Evolutionary conservation across 2,888 invertebrate genomes (phyloP).

Genomic region (Proisotoma minuta): DNA sequence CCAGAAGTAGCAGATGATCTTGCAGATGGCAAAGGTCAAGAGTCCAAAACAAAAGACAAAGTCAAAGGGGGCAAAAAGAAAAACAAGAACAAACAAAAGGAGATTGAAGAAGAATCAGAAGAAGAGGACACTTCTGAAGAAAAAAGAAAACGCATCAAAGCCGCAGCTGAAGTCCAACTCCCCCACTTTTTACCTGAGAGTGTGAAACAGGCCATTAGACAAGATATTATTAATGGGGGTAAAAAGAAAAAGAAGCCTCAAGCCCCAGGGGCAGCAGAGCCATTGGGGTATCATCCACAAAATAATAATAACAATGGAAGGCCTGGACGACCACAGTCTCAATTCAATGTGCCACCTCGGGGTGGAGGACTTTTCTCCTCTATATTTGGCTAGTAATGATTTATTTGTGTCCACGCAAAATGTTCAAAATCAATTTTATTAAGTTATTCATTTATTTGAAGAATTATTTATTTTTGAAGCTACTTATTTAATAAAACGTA

Average conservation of each 20-base stretch:
- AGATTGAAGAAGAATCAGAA: conserved; percentile 14
- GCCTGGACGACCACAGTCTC: neutral
- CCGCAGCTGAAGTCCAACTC: conserved; percentile 6
- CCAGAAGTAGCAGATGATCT: neutral
- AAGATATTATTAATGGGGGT: conserved; percentile 8
- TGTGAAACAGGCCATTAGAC: conserved; percentile 23
- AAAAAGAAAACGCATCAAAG: conserved; percentile 4
- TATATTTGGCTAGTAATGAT: conserved; percentile 11
- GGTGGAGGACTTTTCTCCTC: conserved; percentile 21
- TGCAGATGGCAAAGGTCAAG: neutral
- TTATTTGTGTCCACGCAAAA: neutral
- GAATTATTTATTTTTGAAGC: too few species aligned
- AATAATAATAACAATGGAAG: conserved; percentile 2
- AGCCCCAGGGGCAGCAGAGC: conserved; percentile 2
- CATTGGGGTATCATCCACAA: neutral
- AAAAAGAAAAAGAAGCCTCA: conserved; percentile 2
- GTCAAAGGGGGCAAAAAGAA: neutral
- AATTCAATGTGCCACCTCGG: neutral
- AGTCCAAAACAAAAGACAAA: conserved; percentile 4
- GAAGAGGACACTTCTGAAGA: conserved; percentile 14
- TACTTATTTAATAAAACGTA: too few species aligned
- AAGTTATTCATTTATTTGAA: too few species aligned
- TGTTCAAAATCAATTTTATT: neutral
- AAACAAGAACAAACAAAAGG: neutral
- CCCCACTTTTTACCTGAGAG: conserved; percentile 20